Conservation (phyloP, 2,888 invertebrate genomes). For the Macrophya annulata region DNA sequence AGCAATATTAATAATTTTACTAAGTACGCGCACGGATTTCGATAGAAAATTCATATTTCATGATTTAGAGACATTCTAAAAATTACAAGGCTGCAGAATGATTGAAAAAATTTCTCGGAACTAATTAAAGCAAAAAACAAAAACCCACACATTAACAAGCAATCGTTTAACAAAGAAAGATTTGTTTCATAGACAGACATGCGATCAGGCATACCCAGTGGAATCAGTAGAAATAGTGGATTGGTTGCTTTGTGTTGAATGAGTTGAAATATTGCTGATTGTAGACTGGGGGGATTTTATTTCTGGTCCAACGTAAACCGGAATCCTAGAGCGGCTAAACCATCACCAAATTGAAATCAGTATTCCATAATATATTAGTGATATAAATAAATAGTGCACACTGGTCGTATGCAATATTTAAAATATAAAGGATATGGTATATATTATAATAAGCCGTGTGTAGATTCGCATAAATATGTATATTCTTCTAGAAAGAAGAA, state of each 20-base stretch:
- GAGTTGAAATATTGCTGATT: conserved; percentile 78
- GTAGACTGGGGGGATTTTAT: conserved; percentile 83
- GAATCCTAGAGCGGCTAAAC: conserved; percentile 87
- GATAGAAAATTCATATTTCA: neutral
- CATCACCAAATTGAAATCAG: conserved; percentile 78
- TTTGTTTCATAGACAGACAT: conserved; percentile 72
- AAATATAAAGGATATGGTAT: too few relatives aligned
- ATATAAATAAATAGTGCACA: conserved; percentile 12
- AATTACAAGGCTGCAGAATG: neutral
- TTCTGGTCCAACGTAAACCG: conserved; percentile 85
- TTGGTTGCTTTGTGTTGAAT: conserved; percentile 78
- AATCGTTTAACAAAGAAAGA: conserved; percentile 54
- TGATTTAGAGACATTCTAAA: neutral
- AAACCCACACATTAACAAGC: conserved; percentile 62
- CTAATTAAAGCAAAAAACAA: conserved; percentile 54
- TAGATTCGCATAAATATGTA: conserved; percentile 1
- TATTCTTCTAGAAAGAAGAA: conserved; percentile 70
- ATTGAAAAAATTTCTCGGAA: neutral
- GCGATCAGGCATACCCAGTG: conserved; percentile 79
- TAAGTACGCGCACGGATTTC: neutral
- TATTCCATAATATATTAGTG: conserved; percentile 1
- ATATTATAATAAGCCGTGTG: conserved; percentile 23
- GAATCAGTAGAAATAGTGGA: conserved; percentile 78
- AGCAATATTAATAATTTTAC: neutral
- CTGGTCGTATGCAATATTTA: conserved; percentile 14